Percentiles rank a stretch among this genome's conserved stretches.
Evolutionary conservation across 2,113 vertebrate species (phyloP).

Genomic region (Neogobius melanostomus): DNA sequence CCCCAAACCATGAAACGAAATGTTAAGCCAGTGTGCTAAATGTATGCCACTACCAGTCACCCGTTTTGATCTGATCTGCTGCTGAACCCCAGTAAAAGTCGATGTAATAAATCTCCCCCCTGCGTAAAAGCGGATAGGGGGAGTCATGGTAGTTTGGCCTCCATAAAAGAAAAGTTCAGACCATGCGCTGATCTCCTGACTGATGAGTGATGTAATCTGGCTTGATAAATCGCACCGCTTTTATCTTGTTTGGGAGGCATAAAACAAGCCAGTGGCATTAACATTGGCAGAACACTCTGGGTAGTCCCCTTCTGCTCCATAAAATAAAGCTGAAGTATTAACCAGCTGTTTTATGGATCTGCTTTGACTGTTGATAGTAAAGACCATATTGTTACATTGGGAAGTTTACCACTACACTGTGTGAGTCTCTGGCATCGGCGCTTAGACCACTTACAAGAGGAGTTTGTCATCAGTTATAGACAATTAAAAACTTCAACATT

Average conservation of each 20-base stretch:
- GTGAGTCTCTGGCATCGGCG: background rate
- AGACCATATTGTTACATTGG: constrained; percentile 2
- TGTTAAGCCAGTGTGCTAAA: constrained; percentile 44
- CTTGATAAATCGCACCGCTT: constrained; percentile 48
- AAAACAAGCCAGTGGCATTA: constrained; percentile 26
- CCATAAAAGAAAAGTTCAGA: constrained; percentile 39
- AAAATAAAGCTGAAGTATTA: constrained; percentile 24
- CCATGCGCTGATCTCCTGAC: constrained; percentile 41
- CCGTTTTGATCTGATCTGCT: constrained; percentile 39
- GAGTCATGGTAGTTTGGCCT: constrained; percentile 40
- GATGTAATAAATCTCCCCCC: constrained; percentile 30
- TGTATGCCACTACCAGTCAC: constrained; percentile 45
- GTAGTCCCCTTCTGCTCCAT: constrained; percentile 18
- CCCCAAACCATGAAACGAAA: constrained; percentile 51
- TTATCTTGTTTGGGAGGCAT: constrained; percentile 39
- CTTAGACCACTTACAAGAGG: too few relatives aligned
- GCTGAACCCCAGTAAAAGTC: constrained; percentile 54
- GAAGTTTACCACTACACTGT: background rate
- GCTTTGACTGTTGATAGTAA: background rate
- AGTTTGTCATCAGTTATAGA: too few relatives aligned
- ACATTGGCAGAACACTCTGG: constrained; percentile 27
- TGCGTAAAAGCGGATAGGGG: constrained; percentile 34
- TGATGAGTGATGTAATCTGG: constrained; percentile 50
- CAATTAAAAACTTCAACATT: too few relatives aligned
- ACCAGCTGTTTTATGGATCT: constrained; percentile 11